Evolutionary conservation across 1,140 invertebrate species (phyloP).

Genomic region (Cyclargus thomasi): DNA sequence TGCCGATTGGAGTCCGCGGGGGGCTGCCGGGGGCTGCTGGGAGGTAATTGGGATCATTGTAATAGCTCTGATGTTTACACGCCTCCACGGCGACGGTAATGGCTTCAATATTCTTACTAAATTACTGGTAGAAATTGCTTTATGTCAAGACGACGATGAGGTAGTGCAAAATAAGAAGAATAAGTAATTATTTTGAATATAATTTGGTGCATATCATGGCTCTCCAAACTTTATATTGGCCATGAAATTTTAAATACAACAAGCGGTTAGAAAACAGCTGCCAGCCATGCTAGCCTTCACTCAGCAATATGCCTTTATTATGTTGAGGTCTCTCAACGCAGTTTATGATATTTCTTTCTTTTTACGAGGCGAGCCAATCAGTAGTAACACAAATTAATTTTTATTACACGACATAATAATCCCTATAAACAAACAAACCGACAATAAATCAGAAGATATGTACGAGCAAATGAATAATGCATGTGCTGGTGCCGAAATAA

Average conservation of each 20-base stretch:
- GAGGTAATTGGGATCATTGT: conserved; percentile 43
- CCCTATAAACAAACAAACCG: background rate
- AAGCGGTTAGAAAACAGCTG: no score
- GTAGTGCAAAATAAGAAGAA: no score
- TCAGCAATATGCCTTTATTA: no score
- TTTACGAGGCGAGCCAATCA: background rate
- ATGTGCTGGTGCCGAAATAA: conserved; percentile 45
- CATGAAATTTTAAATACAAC: no score
- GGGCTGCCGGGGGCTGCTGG: conserved; percentile 29
- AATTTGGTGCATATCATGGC: no score
- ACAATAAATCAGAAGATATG: conserved; percentile 15
- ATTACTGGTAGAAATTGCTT: background rate
- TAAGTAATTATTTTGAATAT: no score
- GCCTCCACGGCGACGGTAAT: background rate
- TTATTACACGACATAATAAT: conserved; percentile 2
- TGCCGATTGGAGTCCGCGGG: conserved; percentile 39
- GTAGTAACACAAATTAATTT: background rate
- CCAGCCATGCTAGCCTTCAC: no score
- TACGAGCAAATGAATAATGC: conserved; percentile 59
- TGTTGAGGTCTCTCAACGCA: no score
- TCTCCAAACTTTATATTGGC: no score
- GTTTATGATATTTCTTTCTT: no score
- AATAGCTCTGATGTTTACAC: conserved; percentile 19
- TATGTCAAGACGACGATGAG: background rate
- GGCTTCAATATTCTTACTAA: background rate